These are phyloP conservation scores for Ramphastos sulfuratus DNA, from an alignment of 2,113 vertebrate genomes.

Conservation along the genomic window DNA sequence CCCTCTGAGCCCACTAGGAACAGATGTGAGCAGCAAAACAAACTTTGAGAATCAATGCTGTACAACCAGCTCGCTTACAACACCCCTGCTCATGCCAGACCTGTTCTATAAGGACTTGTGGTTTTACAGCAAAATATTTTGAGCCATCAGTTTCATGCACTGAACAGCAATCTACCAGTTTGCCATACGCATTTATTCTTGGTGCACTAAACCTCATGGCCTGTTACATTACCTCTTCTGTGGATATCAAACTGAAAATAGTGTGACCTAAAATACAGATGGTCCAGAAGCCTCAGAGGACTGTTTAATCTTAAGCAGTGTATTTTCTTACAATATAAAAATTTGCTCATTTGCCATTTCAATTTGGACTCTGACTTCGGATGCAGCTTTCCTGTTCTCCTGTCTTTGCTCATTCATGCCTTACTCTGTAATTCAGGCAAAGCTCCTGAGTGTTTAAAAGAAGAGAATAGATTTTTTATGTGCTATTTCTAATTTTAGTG, in stretches of 20 bases:
- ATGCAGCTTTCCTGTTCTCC: neutral
- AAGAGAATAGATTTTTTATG: neutral
- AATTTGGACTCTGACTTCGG: neutral
- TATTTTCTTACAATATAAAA: neutral
- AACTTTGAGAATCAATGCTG: neutral
- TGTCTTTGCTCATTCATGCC: neutral
- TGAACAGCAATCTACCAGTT: neutral
- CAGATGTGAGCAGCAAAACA: neutral
- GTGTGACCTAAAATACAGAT: neutral
- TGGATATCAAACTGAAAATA: neutral
- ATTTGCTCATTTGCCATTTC: neutral
- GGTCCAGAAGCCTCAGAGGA: neutral
- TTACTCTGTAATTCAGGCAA: neutral
- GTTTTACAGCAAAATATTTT: neutral
- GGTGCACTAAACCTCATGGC: neutral
- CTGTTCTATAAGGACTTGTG: no score
- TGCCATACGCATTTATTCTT: neutral
- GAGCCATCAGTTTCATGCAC: neutral
- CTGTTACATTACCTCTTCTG: neutral
- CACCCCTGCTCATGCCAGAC: rapidly evolving
- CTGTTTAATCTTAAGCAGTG: neutral
- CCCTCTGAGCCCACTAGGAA: neutral
- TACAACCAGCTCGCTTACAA: neutral
- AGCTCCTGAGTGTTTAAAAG: neutral
- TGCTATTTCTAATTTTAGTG: neutral